Conservation (phyloP, 1,140 invertebrate species). For the Pachypeltis micranthus region DNA sequence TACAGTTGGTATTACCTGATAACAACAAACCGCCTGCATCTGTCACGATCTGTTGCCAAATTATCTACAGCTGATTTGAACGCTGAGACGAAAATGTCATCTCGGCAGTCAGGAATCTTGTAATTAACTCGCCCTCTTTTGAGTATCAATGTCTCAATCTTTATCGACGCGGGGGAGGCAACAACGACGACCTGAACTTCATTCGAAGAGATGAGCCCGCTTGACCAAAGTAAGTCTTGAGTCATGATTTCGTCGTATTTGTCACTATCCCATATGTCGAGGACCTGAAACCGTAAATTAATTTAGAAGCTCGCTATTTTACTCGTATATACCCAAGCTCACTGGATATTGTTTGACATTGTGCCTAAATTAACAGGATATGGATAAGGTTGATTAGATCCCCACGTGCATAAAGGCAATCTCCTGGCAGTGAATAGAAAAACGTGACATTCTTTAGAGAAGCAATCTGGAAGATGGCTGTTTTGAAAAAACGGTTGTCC, state of each 20-base stretch:
- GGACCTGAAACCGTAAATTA: neutral
- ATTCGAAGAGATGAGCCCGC: neutral
- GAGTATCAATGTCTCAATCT: neutral
- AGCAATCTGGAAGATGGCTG: too few relatives aligned
- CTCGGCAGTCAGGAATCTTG: neutral
- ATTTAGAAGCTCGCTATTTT: too few relatives aligned
- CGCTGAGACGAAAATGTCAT: neutral
- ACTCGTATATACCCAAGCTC: too few relatives aligned
- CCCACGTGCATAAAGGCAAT: too few relatives aligned
- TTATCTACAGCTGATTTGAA: neutral
- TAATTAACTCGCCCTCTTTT: neutral
- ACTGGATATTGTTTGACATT: too few relatives aligned
- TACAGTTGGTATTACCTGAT: neutral
- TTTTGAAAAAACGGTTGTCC: too few relatives aligned
- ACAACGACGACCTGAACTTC: neutral
- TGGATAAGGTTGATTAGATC: neutral
- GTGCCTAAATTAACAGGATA: neutral
- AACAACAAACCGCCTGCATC: neutral
- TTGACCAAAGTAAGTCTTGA: neutral
- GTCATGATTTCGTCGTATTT: neutral
- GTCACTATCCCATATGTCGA: neutral
- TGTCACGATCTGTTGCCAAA: neutral
- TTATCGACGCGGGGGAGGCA: neutral
- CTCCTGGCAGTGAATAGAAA: too few relatives aligned
- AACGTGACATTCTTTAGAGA: too few relatives aligned